Evolutionary conservation across 1,140 invertebrate species (phyloP), one percentile per base, ranked within the genome.

Genomic region (Tribolium madens): DNA sequence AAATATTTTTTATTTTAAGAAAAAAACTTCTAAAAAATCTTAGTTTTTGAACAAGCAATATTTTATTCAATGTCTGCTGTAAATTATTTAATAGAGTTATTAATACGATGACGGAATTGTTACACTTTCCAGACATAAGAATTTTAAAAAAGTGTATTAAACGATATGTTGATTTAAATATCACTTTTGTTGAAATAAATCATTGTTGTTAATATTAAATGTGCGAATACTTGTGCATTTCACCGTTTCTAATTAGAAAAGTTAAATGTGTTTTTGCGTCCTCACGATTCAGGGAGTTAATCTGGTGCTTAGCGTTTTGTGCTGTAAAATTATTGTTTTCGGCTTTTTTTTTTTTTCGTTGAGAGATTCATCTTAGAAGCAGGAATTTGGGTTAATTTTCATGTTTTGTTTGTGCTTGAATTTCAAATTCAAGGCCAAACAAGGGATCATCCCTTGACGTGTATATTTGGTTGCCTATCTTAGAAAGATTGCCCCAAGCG

Each of bases 351-450:
- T 64, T 64, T 42, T 42, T 42, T n/a, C 36, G 36, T 42, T 14
- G 57, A 36, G 12, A 12, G 21, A 10, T 13, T 64, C 14, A 31
- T 64, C 57, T 64, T 64, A 26, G 21, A 14, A 64, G 57, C 57
- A 64, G 21, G 57, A 64, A 64, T 64, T 12, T 21, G 52, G 57
- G 57, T 64, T 64, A 64, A 64, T 64, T 64, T 64, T 26, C 57
- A 64, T 64, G 57, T 64, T 64, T 64, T 64, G 57, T 64, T 64
- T 64, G 57, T 64, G 57, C 57, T 64, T 64, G 57, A 64, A 64
- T 64, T 64, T 64, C 57, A 64, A 64, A 64, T 64, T 64, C 57
- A 64, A 64, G 57, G 57, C 57, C 57, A 64, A 64, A 64, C 57
- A 64, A 64, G 57, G 57, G 57, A 64, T 64, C 57, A 64, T 64